Percentiles rank a stretch among this genome's conserved stretches.
phyloP scores from a whole-genome alignment of 2,888 invertebrate genomes.

The Pristionchus mayeri region DNA sequence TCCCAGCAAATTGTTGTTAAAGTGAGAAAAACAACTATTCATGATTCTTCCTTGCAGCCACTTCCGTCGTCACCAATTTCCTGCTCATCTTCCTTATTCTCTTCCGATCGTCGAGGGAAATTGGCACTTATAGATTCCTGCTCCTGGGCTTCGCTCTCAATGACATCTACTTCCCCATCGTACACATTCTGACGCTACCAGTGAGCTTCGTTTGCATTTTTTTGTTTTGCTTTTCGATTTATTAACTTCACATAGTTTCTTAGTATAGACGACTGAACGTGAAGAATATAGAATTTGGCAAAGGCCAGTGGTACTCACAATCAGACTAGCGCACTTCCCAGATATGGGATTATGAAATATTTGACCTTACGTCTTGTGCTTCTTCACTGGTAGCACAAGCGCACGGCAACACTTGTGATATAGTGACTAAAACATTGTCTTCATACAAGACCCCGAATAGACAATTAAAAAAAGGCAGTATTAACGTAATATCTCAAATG shows the following conservation, averaged over 20 bases:
- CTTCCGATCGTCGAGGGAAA: background rate
- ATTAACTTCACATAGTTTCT: too few species aligned
- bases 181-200: constrained; percentile 25
- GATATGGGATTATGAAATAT: background rate
- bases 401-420: background rate
- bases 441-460: background rate
- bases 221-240: too few species aligned
- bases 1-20: too few species aligned
- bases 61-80: background rate
- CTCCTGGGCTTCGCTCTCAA: too few species aligned
- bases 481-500: too few species aligned
- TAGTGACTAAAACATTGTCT: background rate
- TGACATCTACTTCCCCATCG: too few species aligned
- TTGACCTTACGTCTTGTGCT: background rate
- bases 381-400: background rate
- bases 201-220: too few species aligned
- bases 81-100: constrained; percentile 10
- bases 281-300: background rate
- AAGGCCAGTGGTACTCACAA: background rate
- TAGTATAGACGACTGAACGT: too few species aligned
- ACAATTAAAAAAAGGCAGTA: background rate
- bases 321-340: background rate
- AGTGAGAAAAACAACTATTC: too few species aligned
- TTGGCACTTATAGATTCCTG: constrained; percentile 15
- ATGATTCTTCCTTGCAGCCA: too few species aligned